These are phyloP conservation scores for Sepioteuthis lessoniana DNA, from an alignment of 2,888 invertebrate genomes.

Conservation along the genomic window DNA sequence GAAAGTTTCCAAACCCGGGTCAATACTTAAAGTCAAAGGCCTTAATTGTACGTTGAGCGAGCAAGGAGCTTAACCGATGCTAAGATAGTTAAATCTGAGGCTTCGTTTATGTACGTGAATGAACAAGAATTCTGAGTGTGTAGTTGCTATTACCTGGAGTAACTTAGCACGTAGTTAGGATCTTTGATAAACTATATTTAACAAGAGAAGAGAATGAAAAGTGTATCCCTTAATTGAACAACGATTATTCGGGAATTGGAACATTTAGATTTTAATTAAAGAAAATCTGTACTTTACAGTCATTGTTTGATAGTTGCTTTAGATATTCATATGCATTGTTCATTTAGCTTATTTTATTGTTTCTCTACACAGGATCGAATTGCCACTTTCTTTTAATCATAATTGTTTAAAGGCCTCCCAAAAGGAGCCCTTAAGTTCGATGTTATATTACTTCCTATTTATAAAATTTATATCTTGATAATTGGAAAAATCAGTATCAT, in stretches of 20 bases:
- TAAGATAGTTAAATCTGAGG: background rate
- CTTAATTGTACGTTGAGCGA: background rate
- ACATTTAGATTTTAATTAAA: background rate
- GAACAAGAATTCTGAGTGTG: background rate
- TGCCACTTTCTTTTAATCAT: too few relatives aligned
- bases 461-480: too few relatives aligned
- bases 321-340: too few relatives aligned
- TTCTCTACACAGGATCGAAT: too few relatives aligned
- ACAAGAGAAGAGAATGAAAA: background rate
- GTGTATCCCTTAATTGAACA: background rate
- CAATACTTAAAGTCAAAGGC: background rate
- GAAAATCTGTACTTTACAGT: background rate
- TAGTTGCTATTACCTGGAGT: background rate
- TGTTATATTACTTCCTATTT: too few relatives aligned
- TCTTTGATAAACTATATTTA: too few relatives aligned
- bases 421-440: too few relatives aligned
- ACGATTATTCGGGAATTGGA: background rate
- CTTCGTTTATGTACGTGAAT: background rate
- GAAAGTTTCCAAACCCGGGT: background rate
- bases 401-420: too few relatives aligned
- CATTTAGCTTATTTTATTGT: too few relatives aligned
- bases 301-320: too few relatives aligned
- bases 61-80: background rate
- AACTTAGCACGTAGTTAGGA: too few relatives aligned
- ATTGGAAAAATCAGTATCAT: too few relatives aligned